Conservation (phyloP, 2,797 vertebrate species). For the Intellagama lesueurii region DNA sequence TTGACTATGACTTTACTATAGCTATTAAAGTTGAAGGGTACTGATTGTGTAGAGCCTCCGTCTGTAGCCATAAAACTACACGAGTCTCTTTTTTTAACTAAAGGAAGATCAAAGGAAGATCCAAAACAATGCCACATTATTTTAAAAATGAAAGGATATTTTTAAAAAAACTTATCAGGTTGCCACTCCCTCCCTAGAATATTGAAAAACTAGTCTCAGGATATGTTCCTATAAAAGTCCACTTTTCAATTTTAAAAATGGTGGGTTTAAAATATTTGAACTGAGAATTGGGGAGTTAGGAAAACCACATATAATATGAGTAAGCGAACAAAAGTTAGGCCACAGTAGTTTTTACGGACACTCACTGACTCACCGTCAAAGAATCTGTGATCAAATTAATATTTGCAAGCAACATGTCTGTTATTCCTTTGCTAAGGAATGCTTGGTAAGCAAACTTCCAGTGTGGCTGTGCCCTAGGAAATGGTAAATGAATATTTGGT, state of each 20-base stretch:
- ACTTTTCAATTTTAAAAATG: neutral
- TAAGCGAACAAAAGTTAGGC: neutral
- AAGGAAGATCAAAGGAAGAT: neutral
- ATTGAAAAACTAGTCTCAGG: neutral
- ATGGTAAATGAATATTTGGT: constrained; percentile 17
- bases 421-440: neutral
- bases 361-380: neutral
- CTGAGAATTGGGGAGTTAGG: neutral
- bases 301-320: neutral
- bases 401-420: neutral
- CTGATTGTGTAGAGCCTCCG: neutral
- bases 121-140: neutral
- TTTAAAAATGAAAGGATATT: neutral
- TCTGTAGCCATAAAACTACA: neutral
- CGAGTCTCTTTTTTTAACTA: neutral
- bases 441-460: neutral
- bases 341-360: neutral
- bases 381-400: neutral
- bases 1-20: neutral
- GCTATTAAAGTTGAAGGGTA: neutral
- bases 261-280: neutral
- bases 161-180: neutral
- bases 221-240: neutral
- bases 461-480: neutral
- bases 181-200: neutral